phyloP scores from a whole-genome alignment of 2,797 vertebrate species.

The Odontamblyopus lacepedii region DNA sequence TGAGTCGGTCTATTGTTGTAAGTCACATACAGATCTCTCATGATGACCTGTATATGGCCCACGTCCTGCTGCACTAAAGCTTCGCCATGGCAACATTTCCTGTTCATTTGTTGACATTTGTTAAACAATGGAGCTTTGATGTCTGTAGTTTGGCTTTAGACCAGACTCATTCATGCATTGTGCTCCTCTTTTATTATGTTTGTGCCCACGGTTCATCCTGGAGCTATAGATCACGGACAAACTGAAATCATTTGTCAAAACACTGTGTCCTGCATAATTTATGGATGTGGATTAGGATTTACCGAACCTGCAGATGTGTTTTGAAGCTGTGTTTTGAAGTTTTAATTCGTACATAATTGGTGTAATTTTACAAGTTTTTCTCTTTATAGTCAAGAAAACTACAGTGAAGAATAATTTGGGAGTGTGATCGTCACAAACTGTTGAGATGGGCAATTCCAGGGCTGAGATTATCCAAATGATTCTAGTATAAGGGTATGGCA shows the following conservation, averaged over 20 bases:
- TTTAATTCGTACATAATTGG: background rate
- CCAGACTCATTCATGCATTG: slow-evolving; percentile 29
- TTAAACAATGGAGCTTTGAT: slow-evolving; percentile 40
- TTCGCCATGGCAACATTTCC: slow-evolving; percentile 1
- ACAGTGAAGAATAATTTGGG: too few species aligned
- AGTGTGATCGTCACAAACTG: too few species aligned
- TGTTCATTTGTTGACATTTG: slow-evolving; percentile 16
- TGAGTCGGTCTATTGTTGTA: too few species aligned
- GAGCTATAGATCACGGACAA: slow-evolving; percentile 15
- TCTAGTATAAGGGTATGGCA: too few species aligned
- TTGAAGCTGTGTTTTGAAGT: too few species aligned
- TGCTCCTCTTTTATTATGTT: slow-evolving; percentile 20
- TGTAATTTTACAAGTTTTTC: background rate
- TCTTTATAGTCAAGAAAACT: too few species aligned
- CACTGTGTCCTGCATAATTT: slow-evolving; percentile 11
- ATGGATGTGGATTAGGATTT: background rate
- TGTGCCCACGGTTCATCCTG: slow-evolving; percentile 27
- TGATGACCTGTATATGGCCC: background rate
- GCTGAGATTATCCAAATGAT: too few species aligned
- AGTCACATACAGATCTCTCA: background rate
- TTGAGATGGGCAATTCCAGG: too few species aligned
- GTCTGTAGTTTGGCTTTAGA: slow-evolving; percentile 28
- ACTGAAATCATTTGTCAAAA: slow-evolving; percentile 20
- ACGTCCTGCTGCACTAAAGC: slow-evolving; percentile 9
- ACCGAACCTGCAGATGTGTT: background rate